Evolutionary conservation across 2,113 vertebrate genomes (phyloP).

Genomic region (Tapirus terrestris): DNA sequence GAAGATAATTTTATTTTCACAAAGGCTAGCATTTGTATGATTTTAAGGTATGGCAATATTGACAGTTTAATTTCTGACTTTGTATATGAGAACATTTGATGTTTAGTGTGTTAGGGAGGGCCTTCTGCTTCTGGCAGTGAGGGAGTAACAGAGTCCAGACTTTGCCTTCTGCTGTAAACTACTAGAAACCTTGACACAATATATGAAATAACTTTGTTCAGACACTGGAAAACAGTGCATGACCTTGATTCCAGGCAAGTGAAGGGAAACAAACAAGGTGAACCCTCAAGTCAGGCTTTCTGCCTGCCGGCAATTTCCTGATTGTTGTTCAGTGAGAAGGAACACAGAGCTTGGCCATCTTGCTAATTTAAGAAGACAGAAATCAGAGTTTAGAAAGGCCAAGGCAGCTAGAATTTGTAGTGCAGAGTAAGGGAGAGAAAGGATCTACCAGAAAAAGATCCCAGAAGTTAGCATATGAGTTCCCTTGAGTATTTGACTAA

Average conservation of each 20-base stretch:
- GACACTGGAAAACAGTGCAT: background rate
- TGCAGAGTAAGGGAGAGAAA: background rate
- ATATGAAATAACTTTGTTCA: background rate
- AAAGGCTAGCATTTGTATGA: background rate
- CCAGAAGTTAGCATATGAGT: background rate
- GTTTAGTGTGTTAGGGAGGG: background rate
- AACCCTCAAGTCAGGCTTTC: constrained; percentile 18
- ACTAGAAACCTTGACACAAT: background rate
- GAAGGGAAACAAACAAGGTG: background rate
- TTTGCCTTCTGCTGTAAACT: constrained; percentile 15
- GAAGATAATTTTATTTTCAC: constrained; percentile 23
- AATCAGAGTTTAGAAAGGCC: background rate
- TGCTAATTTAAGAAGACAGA: constrained; percentile 51
- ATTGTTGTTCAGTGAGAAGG: background rate
- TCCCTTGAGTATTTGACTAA: background rate
- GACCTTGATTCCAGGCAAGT: background rate
- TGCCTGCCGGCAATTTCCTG: background rate
- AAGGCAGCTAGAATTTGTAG: background rate
- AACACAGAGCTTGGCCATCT: background rate
- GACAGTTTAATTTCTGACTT: constrained; percentile 23
- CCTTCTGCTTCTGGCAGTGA: background rate
- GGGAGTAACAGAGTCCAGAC: background rate
- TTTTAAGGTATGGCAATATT: constrained; percentile 45
- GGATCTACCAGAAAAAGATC: background rate
- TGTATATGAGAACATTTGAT: background rate